Evolutionary conservation across 2,113 vertebrate species (phyloP).

Genomic region (Alligator sinensis): DNA sequence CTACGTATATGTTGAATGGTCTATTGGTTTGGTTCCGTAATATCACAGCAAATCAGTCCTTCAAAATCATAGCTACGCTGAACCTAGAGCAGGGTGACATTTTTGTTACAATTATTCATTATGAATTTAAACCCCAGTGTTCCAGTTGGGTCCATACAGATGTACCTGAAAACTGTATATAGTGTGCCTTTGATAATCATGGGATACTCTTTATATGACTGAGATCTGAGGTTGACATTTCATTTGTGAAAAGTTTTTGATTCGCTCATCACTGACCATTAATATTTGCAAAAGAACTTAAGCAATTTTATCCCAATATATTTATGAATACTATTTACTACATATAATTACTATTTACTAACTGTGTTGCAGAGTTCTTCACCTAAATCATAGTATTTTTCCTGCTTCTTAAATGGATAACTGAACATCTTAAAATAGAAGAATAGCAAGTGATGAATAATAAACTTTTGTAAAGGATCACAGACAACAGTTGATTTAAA

Average conservation of each 20-base stretch:
- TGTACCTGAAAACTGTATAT: background rate
- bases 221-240: background rate
- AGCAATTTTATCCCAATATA: background rate
- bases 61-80: background rate
- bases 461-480: background rate
- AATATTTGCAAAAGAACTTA: background rate
- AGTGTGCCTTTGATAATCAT: background rate
- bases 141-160: background rate
- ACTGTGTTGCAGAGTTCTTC: background rate
- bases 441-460: background rate
- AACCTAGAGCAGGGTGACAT: background rate
- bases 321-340: background rate
- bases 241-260: background rate
- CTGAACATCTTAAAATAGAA: background rate
- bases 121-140: background rate
- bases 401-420: background rate
- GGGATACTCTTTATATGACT: background rate
- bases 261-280: background rate
- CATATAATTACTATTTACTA: background rate
- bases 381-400: background rate
- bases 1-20: background rate
- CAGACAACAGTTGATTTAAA: background rate
- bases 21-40: rapidly evolving
- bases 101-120: background rate
- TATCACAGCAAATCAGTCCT: background rate